A percentile compares a stretch with the other conserved stretches of the same genome.
Evolutionary conservation across 92 coral and sea anemone species (phyloP).

Genomic region (Actinernus sp.): DNA sequence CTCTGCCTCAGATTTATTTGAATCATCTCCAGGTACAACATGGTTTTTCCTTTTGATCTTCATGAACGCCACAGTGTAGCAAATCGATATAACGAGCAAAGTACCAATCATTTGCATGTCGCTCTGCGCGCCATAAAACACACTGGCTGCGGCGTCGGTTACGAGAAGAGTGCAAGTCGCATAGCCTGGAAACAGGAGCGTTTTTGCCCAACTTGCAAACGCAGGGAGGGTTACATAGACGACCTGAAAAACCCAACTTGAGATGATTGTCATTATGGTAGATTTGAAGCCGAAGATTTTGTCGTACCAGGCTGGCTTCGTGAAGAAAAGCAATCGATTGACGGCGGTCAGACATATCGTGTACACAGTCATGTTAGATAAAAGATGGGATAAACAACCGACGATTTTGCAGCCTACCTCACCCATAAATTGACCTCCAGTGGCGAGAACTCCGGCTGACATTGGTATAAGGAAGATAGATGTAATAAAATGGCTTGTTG

Average conservation of each 20-base stretch:
- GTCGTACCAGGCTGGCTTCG: slow-evolving; percentile 21
- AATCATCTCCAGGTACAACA: too few species aligned
- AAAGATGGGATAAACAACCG: slow-evolving; percentile 10
- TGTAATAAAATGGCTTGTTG: slow-evolving; percentile 13
- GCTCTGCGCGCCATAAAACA: slow-evolving; percentile 30
- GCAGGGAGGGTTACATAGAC: slow-evolving; percentile 23
- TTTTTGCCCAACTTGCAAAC: slow-evolving; percentile 25
- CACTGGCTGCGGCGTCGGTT: slow-evolving; percentile 14
- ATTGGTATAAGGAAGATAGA: slow-evolving; percentile 22
- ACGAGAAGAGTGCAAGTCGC: slow-evolving; percentile 18
- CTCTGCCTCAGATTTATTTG: too few species aligned
- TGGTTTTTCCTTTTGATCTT: slow-evolving; percentile 24
- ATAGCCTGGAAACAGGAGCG: slow-evolving; percentile 18
- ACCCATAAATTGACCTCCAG: slow-evolving; percentile 35
- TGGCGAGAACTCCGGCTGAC: slow-evolving; percentile 34
- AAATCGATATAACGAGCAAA: not conserved
- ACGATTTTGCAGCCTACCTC: slow-evolving; percentile 13
- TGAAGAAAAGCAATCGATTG: slow-evolving; percentile 10
- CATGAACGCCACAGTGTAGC: slow-evolving; percentile 16
- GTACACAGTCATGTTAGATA: slow-evolving; percentile 17
- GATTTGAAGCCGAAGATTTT: slow-evolving; percentile 30
- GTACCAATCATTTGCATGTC: slow-evolving; percentile 20
- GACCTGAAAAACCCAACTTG: slow-evolving; percentile 35
- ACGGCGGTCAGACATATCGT: slow-evolving; percentile 22
- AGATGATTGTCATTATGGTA: slow-evolving; percentile 13